These are phyloP conservation scores for Muscicapa comitata DNA, from an alignment of 2,797 vertebrate genomes.

Conservation along the genomic window DNA sequence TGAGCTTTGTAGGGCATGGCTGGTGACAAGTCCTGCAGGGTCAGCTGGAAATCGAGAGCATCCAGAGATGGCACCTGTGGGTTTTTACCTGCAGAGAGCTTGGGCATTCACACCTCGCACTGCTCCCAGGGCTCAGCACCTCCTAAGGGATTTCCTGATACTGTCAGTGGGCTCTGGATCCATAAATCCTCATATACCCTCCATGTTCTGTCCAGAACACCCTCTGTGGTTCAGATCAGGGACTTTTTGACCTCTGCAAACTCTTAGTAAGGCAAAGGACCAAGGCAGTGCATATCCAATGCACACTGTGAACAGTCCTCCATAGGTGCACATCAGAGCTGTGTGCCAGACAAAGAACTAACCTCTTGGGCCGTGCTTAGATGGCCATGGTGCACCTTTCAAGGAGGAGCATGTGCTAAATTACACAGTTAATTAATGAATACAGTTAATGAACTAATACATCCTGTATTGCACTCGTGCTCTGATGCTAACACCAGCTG, in stretches of 20 bases:
- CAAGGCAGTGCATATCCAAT: neutral
- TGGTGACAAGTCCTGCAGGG: neutral
- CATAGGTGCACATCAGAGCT: neutral
- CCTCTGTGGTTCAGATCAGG: neutral
- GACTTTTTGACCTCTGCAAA: neutral
- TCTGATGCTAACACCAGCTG: neutral
- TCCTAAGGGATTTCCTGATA: neutral
- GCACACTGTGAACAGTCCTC: neutral
- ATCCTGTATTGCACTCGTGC: neutral
- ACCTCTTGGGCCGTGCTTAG: neutral
- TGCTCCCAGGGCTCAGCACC: neutral
- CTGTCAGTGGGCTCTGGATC: neutral
- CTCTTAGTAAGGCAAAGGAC: neutral
- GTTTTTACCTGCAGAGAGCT: neutral
- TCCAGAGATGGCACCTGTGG: neutral
- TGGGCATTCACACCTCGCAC: neutral
- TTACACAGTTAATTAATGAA: neutral
- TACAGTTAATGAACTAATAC: neutral
- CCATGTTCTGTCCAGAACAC: no score
- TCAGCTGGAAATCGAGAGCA: neutral
- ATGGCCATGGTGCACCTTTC: neutral
- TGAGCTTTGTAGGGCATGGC: neutral
- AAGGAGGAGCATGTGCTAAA: neutral
- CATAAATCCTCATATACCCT: no score
- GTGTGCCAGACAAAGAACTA: neutral